Evolutionary conservation across 2,888 invertebrate genomes (phyloP).

Genomic region (Nephrotoma appendiculata): DNA sequence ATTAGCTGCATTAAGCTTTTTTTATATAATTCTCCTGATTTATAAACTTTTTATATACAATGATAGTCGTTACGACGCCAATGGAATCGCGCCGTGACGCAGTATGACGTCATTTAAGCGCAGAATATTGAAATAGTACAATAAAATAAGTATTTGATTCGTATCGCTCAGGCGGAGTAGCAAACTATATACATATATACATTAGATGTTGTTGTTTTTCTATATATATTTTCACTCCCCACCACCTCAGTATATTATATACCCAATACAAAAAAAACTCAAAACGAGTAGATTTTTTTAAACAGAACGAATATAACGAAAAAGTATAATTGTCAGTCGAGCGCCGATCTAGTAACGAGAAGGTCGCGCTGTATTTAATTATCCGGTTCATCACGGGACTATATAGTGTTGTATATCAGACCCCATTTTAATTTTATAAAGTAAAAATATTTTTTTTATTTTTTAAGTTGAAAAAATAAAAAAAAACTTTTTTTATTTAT

Average conservation of each 20-base stretch:
- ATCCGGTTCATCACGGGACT: constrained; percentile 14
- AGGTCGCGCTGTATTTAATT: constrained; percentile 23
- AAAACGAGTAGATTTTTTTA: neutral
- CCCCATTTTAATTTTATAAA: neutral
- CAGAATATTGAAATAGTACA: constrained; percentile 9
- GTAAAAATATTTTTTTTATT: neutral
- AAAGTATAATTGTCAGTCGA: constrained; percentile 24
- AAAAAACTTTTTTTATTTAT: neutral
- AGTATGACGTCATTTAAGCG: constrained; percentile 21
- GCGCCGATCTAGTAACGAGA: constrained; percentile 31
- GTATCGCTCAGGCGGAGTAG: neutral
- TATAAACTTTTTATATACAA: neutral
- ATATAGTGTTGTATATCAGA: neutral
- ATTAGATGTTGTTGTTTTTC: neutral
- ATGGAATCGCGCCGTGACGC: constrained; percentile 19
- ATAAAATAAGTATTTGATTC: constrained; percentile 1
- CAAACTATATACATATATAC: neutral
- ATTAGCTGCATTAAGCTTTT: neutral
- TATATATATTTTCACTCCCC: neutral
- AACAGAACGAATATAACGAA: constrained; percentile 1
- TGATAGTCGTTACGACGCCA: constrained; percentile 11
- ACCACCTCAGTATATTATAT: neutral
- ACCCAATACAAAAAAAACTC: neutral
- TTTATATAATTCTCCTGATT: neutral
- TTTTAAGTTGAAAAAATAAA: neutral